A percentile compares a stretch with the other conserved stretches of the same genome.
phyloP scores from a whole-genome alignment of 2,797 vertebrate genomes.

The Margarornis squamiger region DNA sequence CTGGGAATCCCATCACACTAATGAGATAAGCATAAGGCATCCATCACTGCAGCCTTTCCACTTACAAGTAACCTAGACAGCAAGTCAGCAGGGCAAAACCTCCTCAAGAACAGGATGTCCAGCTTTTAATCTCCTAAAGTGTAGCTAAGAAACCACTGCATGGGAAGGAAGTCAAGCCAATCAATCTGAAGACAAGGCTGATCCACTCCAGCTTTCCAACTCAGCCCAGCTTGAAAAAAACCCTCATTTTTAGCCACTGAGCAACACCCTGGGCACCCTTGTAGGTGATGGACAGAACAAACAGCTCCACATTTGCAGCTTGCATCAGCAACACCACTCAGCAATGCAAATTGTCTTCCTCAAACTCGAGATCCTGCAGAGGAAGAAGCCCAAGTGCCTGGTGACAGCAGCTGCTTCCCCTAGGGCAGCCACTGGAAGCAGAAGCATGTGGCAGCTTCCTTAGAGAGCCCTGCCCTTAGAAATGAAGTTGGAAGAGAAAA shows the following conservation, averaged over 20 bases:
- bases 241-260: background rate
- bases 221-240: background rate
- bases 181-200: background rate
- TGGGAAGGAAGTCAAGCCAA: background rate
- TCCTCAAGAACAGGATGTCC: background rate
- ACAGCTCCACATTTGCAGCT: background rate
- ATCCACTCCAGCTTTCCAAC: background rate
- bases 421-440: background rate
- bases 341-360: background rate
- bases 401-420: conserved; percentile 26
- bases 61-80: background rate
- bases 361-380: background rate
- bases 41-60: background rate
- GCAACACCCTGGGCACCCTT: background rate
- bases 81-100: background rate
- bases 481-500: background rate
- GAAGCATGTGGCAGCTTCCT: background rate
- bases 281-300: fast-evolving
- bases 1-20: background rate
- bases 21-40: background rate
- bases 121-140: background rate
- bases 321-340: background rate
- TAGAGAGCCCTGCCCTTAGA: background rate
- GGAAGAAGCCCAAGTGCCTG: background rate
- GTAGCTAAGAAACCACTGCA: background rate